Conservation (phyloP, 30 jellyfish, hydroid and myxozoan species). For the Morbakka virulenta region DNA sequence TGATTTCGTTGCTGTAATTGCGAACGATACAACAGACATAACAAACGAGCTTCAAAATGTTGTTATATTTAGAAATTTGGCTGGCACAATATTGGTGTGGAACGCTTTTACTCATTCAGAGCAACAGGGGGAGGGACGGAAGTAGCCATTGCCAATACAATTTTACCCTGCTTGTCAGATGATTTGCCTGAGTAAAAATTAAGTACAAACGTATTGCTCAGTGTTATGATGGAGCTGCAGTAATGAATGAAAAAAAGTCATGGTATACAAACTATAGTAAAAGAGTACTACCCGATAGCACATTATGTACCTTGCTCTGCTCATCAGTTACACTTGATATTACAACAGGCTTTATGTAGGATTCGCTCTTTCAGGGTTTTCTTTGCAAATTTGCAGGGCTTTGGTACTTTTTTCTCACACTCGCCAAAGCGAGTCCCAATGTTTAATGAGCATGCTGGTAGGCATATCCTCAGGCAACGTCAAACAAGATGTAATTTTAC, state of each 20-base stretch:
- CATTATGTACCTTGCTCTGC: constrained; percentile 62
- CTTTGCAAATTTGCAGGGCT: too few relatives aligned
- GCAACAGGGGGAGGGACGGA: constrained; percentile 23
- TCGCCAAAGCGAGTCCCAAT: too few relatives aligned
- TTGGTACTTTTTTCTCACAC: too few relatives aligned
- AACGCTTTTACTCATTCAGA: constrained; percentile 23
- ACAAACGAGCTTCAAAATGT: constrained; percentile 12
- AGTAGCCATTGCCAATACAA: constrained; percentile 2
- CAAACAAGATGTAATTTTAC: constrained; percentile 52
- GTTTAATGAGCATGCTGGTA: too few relatives aligned
- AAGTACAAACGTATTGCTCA: constrained; percentile 39
- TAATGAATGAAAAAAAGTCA: constrained; percentile 31
- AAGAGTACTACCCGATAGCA: constrained; percentile 7
- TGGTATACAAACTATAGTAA: constrained; percentile 29
- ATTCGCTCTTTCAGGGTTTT: too few relatives aligned
- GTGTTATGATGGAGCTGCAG: constrained; percentile 53
- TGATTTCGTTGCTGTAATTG: constrained; percentile 2
- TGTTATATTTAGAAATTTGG: constrained; percentile 43
- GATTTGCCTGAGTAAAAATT: constrained; percentile 22
- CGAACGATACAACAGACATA: constrained; percentile 36
- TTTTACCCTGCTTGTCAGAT: constrained; percentile 13
- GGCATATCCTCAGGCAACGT: too few relatives aligned
- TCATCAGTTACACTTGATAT: constrained; percentile 37
- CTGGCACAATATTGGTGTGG: constrained; percentile 25
- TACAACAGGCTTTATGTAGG: constrained; percentile 40